A percentile compares a stretch with the other conserved stretches of the same genome.
These are phyloP conservation scores for Leptinotarsa lineolata DNA, from an alignment of 1,140 invertebrate species.

Conservation along the genomic window DNA sequence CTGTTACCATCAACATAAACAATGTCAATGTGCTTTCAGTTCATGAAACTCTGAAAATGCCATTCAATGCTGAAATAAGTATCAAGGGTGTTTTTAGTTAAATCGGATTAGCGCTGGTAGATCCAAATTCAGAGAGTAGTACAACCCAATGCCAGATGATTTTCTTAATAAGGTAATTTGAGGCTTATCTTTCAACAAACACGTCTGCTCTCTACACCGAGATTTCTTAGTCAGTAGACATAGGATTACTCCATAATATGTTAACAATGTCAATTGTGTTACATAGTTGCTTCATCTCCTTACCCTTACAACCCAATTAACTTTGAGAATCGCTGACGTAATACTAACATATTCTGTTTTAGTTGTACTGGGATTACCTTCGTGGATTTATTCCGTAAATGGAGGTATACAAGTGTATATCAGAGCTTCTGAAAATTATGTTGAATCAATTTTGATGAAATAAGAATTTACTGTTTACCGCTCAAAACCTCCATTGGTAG, in stretches of 20 bases:
- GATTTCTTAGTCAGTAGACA: conserved; percentile 36
- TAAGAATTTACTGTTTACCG: too few relatives aligned
- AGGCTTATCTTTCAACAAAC: conserved; percentile 48
- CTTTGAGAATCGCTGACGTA: conserved; percentile 4
- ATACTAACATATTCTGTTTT: conserved; percentile 14
- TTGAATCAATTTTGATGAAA: too few relatives aligned
- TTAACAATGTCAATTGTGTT: conserved; percentile 50
- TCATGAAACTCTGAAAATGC: conserved; percentile 42
- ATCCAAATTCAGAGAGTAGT: conserved; percentile 31
- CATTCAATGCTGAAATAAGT: conserved; percentile 29
- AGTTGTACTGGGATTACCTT: conserved; percentile 13
- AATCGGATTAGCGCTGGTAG: conserved; percentile 40
- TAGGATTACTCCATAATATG: conserved; percentile 39
- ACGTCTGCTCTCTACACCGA: conserved; percentile 36
- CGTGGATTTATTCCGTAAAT: not conserved
- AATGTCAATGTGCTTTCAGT: conserved; percentile 38
- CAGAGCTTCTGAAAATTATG: too few relatives aligned
- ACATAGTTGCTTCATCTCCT: conserved; percentile 21
- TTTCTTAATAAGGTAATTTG: conserved; percentile 51
- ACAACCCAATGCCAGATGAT: conserved; percentile 43
- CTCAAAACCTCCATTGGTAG: too few relatives aligned
- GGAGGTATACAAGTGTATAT: not conserved
- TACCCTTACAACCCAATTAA: conserved; percentile 16
- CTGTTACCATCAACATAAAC: conserved; percentile 41
- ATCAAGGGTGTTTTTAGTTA: conserved; percentile 44